These are phyloP conservation scores for Zeuzera pyrina DNA, from an alignment of 2,888 invertebrate species.

Conservation along the genomic window DNA sequence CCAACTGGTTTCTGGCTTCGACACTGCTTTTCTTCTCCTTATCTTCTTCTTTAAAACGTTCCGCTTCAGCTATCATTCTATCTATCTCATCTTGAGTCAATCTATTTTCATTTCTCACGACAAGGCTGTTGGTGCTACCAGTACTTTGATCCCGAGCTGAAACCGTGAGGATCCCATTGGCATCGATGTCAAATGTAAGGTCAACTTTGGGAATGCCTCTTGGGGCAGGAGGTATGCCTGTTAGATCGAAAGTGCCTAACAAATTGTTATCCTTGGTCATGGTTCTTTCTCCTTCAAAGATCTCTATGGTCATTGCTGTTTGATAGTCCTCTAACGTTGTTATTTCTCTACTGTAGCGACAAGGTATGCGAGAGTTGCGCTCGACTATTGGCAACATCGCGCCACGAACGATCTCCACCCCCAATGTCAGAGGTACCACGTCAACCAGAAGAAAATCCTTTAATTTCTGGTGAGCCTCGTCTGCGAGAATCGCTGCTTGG, in stretches of 20 bases:
- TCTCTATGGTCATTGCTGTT: conserved; percentile 44
- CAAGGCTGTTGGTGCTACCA: conserved; percentile 30
- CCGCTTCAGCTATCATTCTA: conserved; percentile 42
- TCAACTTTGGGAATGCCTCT: conserved; percentile 45
- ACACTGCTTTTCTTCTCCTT: conserved; percentile 34
- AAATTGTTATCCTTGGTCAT: conserved; percentile 48
- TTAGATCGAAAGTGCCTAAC: conserved; percentile 41
- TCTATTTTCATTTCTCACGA: conserved; percentile 35
- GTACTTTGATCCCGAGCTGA: conserved; percentile 40
- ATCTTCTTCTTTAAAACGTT: conserved; percentile 36
- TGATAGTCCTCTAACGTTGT: conserved; percentile 51
- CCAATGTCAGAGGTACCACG: conserved; percentile 47
- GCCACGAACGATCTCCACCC: conserved; percentile 46
- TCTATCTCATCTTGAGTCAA: conserved; percentile 33
- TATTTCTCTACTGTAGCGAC: conserved; percentile 39
- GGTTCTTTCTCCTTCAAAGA: conserved; percentile 49
- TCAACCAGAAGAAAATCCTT: conserved; percentile 36
- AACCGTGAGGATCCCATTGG: conserved; percentile 42
- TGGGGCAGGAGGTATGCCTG: conserved; percentile 45
- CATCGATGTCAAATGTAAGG: conserved; percentile 43
- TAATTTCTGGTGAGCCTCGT: conserved; percentile 27
- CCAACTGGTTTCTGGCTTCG: conserved; percentile 45
- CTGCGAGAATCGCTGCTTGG: conserved; percentile 42
- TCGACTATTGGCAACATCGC: conserved; percentile 50
- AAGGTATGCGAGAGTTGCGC: conserved; percentile 45